Conservation (phyloP, 2,113 vertebrate genomes). For the Calypte anna region DNA sequence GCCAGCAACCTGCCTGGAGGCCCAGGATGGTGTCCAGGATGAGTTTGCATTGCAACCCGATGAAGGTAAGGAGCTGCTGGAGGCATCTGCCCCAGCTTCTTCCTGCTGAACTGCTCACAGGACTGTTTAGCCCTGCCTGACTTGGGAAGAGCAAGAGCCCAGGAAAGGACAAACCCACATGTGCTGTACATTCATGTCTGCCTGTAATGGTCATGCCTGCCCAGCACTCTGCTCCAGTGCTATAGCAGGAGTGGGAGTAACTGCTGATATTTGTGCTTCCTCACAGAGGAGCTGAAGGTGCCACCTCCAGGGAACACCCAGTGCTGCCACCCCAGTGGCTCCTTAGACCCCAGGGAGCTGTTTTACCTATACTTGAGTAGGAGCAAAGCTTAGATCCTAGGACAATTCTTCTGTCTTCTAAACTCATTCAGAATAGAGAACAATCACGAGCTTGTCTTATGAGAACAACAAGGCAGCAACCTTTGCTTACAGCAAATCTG, state of each 20-base stretch:
- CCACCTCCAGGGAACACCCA: background rate
- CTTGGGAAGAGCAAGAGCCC: background rate
- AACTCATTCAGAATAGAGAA: background rate
- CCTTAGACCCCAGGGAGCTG: background rate
- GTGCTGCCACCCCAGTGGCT: background rate
- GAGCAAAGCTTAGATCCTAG: background rate
- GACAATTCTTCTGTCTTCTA: background rate
- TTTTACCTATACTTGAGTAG: background rate
- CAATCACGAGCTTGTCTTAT: rapidly evolving
- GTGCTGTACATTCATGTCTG: background rate
- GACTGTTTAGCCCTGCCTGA: background rate
- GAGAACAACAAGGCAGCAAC: background rate
- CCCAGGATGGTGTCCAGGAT: conserved; percentile 92
- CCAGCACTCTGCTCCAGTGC: background rate
- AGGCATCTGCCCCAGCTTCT: background rate
- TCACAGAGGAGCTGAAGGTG: background rate
- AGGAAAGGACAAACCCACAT: background rate
- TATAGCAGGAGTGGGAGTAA: background rate
- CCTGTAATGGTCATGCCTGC: background rate
- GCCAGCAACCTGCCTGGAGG: conserved; percentile 94
- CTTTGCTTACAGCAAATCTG: background rate
- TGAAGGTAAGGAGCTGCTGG: conserved; percentile 83
- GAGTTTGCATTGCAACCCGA: conserved; percentile 90
- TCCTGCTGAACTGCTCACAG: background rate
- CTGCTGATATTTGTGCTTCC: background rate